Evolutionary conservation across 2,113 vertebrate species (phyloP), one percentile per base, ranked within the genome.

Genomic region (Planiliza haematocheilus): DNA sequence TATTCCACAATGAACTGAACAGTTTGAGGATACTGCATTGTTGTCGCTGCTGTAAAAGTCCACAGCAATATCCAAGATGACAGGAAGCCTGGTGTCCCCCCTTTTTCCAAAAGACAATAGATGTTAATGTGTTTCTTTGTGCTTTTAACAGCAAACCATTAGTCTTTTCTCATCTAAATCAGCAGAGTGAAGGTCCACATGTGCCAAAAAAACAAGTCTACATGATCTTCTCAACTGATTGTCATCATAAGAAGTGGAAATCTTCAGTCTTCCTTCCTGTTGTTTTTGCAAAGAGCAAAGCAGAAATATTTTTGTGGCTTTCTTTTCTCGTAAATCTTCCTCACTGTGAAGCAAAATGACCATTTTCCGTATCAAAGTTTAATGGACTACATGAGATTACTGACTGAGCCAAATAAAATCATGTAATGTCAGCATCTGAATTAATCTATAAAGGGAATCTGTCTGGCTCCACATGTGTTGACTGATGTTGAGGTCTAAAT

Each of bases 221-320:
- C 9, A 7, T n/a, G 46, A 68, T 20, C 38, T 52, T 51, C 20
- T 30, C 36, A 50, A 49, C 18, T n/a, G 9, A 73, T 60, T 14
- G 37, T 21, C 2, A 2, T 30, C 66, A 38, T 20, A 50, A 55
- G 51, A 68, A 21, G 46, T 18, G 16, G 13, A 45, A 60, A 46
- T 43, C 24, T 57, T 3, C 7, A 59, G 18, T 14, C 39, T 5
- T 66, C 34, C 37, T 36, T 73, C 43, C 36, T 49, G 10, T 71
- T 46, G 60, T 62, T 58, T 52, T 39, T 50, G 51, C 37, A 55
- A 69, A 43, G 2, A 45, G 12, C 18, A 20, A 67, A 58, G 63
- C 65, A 1, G 1, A 17, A n/a, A 62, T 24, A 67, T 83, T 70
- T 63, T 51, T 77, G 79, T 82, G 72, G 63, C 49, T 66, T 74